Base-by-base conservation (phyloP, 2,888 invertebrate genomes). In the Taenaris catops region DNA sequence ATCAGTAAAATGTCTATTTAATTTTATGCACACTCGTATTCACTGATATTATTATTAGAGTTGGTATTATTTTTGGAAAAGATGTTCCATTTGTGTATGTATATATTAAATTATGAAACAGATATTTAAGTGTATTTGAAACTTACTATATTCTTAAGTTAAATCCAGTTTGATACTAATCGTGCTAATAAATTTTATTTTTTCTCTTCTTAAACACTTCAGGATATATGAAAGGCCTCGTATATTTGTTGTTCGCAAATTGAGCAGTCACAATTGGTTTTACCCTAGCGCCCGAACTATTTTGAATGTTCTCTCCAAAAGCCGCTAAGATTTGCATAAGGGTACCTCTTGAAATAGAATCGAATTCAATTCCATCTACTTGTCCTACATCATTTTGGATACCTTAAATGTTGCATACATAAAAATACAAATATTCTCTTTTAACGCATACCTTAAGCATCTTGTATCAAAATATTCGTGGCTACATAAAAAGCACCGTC, bases 181-280 rank as follows among this genome's bases (percentile, higher is more conserved):
- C 19, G n/a, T 4, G 2, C 14, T 14, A 14, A 3, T 14, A 14
- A 3, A n/a, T 20, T 8, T 3, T 4, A 8, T 20, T 7, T 7
- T 8, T 4, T 8, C 14, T 25, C 25, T 8, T 12, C 14, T 36
- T 39, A 7, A 38, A 46, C 4, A 55, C 23, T 8, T 51, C 38
- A 1, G 76, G 74, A 41, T 71, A 81, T 1, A 83, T 63, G 21
- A 55, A 71, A 0, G 58, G 63, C 4, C 48, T 62, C 0, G 79
- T 75, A 8, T 57, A 64, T 24, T 59, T 52, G 27, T 80, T 81
- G 38, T 78, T 80, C 0, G 55, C 60, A 24, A 79, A 80, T 4
- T 62, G 42, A 0, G 79, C 81, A 0, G 55, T 63, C 27, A 75
- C 66, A 0, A 64, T 11, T 0, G 71, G 66, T 12, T 41, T 47